Conservation (phyloP, 2,113 vertebrate species). For the Globicephala melas region DNA sequence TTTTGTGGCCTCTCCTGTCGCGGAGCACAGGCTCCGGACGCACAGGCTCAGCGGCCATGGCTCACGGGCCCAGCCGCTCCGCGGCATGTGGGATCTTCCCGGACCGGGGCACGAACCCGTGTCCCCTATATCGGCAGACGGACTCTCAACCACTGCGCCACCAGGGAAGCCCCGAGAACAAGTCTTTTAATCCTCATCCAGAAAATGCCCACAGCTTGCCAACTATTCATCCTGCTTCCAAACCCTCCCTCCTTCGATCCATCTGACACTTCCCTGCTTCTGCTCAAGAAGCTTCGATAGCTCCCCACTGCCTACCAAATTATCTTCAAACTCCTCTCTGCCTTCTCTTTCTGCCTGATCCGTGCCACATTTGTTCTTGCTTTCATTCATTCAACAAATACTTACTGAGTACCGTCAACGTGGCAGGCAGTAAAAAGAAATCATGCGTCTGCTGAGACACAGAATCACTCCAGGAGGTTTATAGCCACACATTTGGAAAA, state of each 20-base stretch:
- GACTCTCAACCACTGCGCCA: no score
- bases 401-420: neutral
- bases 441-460: neutral
- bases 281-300: neutral
- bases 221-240: neutral
- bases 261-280: neutral
- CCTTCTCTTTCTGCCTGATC: neutral
- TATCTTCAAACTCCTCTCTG: neutral
- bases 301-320: neutral
- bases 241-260: neutral
- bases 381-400: neutral
- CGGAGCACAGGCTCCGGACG: no score
- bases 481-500: neutral
- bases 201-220: neutral
- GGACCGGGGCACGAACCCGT: no score
- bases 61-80: no score
- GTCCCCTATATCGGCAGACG: no score
- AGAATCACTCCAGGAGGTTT: neutral
- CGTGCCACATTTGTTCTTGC: fast-evolving
- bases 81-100: no score
- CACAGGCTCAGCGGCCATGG: no score
- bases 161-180: neutral
- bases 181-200: neutral
- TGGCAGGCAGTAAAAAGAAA: neutral
- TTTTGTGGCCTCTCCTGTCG: no score